Conservation (phyloP, 2,797 vertebrate species). For the Eospalax fontanierii region DNA sequence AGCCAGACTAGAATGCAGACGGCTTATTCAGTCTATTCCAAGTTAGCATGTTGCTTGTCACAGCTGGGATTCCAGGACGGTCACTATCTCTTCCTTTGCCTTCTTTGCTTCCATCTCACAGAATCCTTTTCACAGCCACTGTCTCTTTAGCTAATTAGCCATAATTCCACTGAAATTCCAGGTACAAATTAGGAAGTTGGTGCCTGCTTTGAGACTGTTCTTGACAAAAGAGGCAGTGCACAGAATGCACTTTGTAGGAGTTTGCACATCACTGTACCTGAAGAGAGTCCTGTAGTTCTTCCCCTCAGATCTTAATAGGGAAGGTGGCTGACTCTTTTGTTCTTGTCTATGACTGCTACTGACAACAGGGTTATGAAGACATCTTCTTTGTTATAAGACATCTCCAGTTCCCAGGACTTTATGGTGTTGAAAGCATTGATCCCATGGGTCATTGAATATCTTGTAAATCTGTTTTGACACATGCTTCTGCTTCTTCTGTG, state of each 20-base stretch:
- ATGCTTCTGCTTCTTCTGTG: neutral
- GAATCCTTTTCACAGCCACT: neutral
- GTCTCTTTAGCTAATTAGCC: neutral
- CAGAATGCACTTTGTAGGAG: neutral
- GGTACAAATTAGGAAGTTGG: neutral
- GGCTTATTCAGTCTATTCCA: neutral
- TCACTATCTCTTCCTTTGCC: neutral
- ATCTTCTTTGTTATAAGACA: neutral
- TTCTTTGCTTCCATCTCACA: neutral
- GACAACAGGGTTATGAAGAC: neutral
- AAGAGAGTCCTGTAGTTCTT: neutral
- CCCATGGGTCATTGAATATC: neutral
- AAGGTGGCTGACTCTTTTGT: neutral
- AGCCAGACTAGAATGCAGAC: neutral
- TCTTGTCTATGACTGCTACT: neutral
- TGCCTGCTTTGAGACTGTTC: neutral
- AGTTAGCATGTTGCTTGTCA: neutral
- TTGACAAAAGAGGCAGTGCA: neutral
- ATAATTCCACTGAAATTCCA: neutral
- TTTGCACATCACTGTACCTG: neutral
- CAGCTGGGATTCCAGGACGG: rapidly evolving
- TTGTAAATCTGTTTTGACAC: neutral
- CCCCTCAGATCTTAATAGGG: neutral
- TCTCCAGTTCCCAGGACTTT: neutral
- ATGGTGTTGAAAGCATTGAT: neutral